Base-by-base conservation (phyloP, 2,113 vertebrate species). In the Saguinus imperator region DNA sequence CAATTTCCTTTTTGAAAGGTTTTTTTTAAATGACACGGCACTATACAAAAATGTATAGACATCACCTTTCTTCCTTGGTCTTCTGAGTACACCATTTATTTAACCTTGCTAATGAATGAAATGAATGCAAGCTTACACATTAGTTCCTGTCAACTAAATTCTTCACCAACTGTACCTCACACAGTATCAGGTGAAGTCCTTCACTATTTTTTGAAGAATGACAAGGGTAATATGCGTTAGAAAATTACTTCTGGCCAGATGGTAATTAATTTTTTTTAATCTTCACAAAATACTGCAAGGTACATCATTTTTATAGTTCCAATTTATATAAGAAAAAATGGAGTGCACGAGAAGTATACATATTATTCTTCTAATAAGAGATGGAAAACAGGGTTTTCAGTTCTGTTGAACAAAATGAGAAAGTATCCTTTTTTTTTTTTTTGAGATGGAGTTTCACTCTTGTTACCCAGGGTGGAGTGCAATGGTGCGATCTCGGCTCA, bases 221-320 rank as follows among this genome's bases (percentile, higher is more conserved):
- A n/a, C 32, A 7, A 48, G 40, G 9, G n/a, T 52, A 68, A 92
- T 50, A 50, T 37, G 72, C n/a, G 40, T 48, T 82, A 87, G 64
- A 76, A 94, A 52, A 91, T 13, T 72, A 61, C 40, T 75, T 97
- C 48, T 68, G 85, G 76, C 45, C 58, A 68, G 88, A 23, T 57
- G 73, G 45, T 21, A 50, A 37, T 64, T 76, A 66, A 20, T 70
- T 50, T n/a, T 75, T 82, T 6, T 35, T 89, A 45, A 75, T 73
- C 16, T 40, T 84, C 37, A 61, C 25, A 14, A 75, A 93, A 73
- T 12, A 43, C 21, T 66, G 17, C 21, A 70, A 58, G 37, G 86
- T 21, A 92, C 13, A 8, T 77, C 88, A 11, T 77, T 90, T 92
- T 81, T 23, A 82, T 68, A 50, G 66, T n/a, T 58, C 21, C 5